Conservation (phyloP, 2,888 invertebrate genomes). For the Lamellibrachia columna region DNA sequence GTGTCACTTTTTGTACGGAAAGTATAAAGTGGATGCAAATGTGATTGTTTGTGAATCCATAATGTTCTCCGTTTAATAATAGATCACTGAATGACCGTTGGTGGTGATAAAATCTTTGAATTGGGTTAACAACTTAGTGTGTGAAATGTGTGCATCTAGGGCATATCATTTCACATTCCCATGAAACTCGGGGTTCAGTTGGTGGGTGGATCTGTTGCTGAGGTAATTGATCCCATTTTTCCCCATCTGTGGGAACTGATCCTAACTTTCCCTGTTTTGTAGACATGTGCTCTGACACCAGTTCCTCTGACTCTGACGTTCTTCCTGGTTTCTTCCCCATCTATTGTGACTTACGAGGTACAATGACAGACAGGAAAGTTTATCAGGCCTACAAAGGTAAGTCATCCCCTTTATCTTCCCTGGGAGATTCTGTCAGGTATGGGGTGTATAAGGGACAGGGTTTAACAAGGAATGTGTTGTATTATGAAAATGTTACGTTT, state of each 20-base stretch:
- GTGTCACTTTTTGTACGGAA: slow-evolving; percentile 16
- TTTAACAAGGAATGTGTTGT: background rate
- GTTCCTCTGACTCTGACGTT: slow-evolving; percentile 16
- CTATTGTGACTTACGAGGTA: background rate
- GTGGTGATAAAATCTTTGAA: background rate
- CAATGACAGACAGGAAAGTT: background rate
- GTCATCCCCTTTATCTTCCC: background rate
- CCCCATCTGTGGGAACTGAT: background rate
- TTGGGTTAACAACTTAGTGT: background rate
- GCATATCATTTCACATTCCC: background rate
- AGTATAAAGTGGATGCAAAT: background rate
- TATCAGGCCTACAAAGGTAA: background rate
- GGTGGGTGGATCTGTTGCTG: background rate
- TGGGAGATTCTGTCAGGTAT: background rate
- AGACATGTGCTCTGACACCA: slow-evolving; percentile 26
- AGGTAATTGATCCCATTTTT: background rate
- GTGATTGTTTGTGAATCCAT: background rate
- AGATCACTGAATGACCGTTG: background rate
- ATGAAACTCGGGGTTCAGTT: background rate
- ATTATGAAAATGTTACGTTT: no score
- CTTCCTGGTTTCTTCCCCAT: background rate
- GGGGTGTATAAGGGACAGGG: background rate
- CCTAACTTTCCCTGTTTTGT: background rate
- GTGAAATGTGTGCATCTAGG: background rate
- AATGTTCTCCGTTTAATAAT: background rate